Percentiles rank a stretch among this genome's conserved stretches.
Conservation (phyloP, 2,797 vertebrate genomes). For the Lycodopsis pacificus region DNA sequence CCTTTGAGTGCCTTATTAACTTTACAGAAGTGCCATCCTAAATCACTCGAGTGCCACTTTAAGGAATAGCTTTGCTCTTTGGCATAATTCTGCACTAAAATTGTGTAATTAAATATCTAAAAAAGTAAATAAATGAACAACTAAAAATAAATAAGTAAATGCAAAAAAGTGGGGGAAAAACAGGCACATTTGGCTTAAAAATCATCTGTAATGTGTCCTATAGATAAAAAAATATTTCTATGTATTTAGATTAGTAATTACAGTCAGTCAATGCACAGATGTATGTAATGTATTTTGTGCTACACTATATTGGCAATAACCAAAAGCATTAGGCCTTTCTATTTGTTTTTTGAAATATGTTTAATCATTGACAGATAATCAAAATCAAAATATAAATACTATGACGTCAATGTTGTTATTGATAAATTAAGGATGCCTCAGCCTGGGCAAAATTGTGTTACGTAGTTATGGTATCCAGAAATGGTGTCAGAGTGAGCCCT, state of each 20-base stretch:
- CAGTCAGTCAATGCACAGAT: neutral
- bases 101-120: neutral
- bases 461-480: neutral
- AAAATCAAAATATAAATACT: neutral
- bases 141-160: neutral
- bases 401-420: neutral
- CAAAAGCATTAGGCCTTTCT: neutral
- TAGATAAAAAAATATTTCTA: neutral
- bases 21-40: neutral
- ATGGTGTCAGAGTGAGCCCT: constrained; percentile 43
- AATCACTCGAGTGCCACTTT: neutral
- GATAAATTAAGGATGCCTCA: neutral
- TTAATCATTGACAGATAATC: neutral
- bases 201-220: neutral
- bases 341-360: no score
- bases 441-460: neutral
- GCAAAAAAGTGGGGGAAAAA: neutral
- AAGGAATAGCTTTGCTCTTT: neutral
- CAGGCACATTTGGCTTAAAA: neutral
- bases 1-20: neutral
- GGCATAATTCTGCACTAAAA: no score
- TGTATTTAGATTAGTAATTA: neutral
- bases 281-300: neutral
- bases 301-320: neutral
- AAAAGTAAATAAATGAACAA: neutral